Evolutionary conservation across 2,113 vertebrate genomes (phyloP).

Genomic region (Piliocolobus tephrosceles): DNA sequence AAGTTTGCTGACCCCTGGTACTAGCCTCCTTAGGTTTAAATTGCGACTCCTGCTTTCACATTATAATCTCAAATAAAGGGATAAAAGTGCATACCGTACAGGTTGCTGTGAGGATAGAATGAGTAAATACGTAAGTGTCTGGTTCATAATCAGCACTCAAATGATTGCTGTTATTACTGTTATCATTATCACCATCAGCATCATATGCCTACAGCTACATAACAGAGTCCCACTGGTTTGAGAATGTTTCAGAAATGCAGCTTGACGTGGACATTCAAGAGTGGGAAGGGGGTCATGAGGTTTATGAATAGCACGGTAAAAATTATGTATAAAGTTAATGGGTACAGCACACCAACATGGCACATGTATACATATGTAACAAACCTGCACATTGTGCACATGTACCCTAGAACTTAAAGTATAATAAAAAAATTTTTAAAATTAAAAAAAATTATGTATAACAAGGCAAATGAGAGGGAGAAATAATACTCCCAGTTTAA

Average conservation of each 20-base stretch:
- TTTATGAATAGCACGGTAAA: background rate
- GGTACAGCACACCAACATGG: no score
- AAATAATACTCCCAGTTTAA: background rate
- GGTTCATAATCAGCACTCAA: background rate
- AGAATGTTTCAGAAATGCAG: background rate
- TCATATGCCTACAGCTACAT: background rate
- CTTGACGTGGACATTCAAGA: background rate
- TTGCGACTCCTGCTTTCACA: background rate
- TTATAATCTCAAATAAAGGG: background rate
- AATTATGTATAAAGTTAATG: no score
- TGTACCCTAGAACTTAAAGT: no score
- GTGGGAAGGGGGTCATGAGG: background rate
- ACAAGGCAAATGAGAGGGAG: background rate
- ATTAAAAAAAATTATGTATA: background rate
- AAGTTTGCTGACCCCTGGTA: background rate
- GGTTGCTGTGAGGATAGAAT: background rate
- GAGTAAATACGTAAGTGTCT: background rate
- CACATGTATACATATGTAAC: no score
- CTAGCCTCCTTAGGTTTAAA: background rate
- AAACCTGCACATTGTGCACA: no score
- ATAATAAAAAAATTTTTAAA: no score
- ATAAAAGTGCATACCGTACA: background rate
- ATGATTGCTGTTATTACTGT: background rate
- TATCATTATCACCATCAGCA: fast-evolving
- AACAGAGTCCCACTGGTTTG: background rate